Evolutionary conservation across 2,888 invertebrate genomes (phyloP).

Genomic region (Drosophila kokeensis): DNA sequence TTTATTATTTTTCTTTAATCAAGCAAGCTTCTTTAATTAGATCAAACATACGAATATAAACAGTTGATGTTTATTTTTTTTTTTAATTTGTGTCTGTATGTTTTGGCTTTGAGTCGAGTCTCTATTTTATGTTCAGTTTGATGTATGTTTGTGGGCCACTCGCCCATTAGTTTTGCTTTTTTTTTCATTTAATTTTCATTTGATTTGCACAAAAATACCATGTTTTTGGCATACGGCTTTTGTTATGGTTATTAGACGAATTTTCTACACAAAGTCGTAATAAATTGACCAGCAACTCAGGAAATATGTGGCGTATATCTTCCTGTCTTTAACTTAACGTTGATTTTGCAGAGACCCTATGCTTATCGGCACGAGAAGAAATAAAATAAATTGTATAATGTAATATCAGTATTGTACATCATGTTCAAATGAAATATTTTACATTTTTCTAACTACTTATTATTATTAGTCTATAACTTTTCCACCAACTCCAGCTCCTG

Average conservation of each 20-base stretch:
- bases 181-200: conserved; percentile 10
- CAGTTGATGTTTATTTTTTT: conserved; percentile 26
- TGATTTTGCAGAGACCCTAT: neutral
- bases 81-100: conserved; percentile 5
- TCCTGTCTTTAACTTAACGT: conserved; percentile 15
- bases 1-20: conserved; percentile 11
- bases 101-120: conserved; percentile 2
- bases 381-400: neutral
- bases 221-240: conserved; percentile 32
- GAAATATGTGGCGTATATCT: conserved; percentile 33
- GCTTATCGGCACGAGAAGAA: no score
- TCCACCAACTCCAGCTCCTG: no score
- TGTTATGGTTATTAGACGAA: conserved; percentile 44
- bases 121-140: conserved; percentile 31
- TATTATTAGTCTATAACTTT: neutral
- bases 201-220: neutral
- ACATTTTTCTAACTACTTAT: neutral
- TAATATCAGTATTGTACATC: neutral
- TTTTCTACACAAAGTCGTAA: conserved; percentile 36
- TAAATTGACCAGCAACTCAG: conserved; percentile 15
- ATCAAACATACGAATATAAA: conserved; percentile 68
- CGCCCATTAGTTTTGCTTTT: conserved; percentile 46
- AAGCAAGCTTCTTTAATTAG: conserved; percentile 68
- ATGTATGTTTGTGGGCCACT: conserved; percentile 71
- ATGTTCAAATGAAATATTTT: neutral